phyloP scores from a whole-genome alignment of 2,888 invertebrate species.

The Pterostichus niger region DNA sequence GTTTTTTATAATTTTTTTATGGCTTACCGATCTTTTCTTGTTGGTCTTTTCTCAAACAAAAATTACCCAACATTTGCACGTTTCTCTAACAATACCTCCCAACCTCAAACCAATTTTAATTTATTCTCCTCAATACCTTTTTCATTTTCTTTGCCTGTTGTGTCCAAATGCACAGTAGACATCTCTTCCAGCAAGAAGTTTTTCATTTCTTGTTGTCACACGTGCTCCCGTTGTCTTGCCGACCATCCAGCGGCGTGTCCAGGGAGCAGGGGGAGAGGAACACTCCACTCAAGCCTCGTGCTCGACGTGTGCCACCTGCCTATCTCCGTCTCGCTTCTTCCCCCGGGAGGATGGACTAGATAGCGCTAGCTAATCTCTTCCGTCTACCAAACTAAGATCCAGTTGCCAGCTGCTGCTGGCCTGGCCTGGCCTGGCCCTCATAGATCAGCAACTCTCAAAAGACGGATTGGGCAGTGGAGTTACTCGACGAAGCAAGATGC shows the following conservation, averaged over 20 bases:
- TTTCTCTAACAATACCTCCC: too few relatives aligned
- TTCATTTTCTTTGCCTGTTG: too few relatives aligned
- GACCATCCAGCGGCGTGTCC: not conserved
- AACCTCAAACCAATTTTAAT: too few relatives aligned
- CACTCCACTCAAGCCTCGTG: slow-evolving; percentile 30
- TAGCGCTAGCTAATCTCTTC: slow-evolving; percentile 43
- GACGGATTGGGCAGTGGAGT: not conserved
- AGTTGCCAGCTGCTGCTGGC: slow-evolving; percentile 50
- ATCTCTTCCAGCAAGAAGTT: not conserved
- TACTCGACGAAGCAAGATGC: not conserved
- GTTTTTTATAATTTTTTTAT: too few relatives aligned
- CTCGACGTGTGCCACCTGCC: slow-evolving; percentile 62
- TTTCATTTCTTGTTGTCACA: slow-evolving; percentile 1
- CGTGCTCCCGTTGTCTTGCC: not conserved
- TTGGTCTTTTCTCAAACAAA: too few relatives aligned
- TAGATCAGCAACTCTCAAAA: slow-evolving; percentile 41
- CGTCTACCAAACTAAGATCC: slow-evolving; percentile 34
- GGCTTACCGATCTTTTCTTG: too few relatives aligned
- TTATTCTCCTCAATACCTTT: too few relatives aligned
- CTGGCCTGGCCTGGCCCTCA: not conserved
- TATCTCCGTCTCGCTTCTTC: slow-evolving; percentile 45
- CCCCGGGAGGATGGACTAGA: slow-evolving; percentile 23
- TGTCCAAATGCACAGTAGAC: too few relatives aligned
- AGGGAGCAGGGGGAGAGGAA: not conserved
- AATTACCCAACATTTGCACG: too few relatives aligned